These are phyloP conservation scores for Papilio xuthus DNA, from an alignment of 1,140 invertebrate genomes.

Conservation along the genomic window DNA sequence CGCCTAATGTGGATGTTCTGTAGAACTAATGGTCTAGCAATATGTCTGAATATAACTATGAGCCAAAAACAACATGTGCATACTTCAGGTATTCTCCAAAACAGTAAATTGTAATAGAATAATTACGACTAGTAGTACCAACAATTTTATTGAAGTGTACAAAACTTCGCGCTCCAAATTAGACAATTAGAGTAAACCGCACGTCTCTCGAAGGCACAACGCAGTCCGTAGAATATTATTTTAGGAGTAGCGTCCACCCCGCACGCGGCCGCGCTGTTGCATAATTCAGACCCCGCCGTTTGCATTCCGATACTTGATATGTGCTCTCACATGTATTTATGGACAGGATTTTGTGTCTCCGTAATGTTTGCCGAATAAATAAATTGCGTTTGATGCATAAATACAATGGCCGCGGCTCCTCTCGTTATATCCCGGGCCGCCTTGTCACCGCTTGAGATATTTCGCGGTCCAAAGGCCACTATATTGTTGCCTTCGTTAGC, in stretches of 20 bases:
- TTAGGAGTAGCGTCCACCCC: constrained; percentile 72
- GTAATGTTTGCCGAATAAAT: constrained; percentile 80
- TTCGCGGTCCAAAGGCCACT: constrained; percentile 66
- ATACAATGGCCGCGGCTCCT: constrained; percentile 77
- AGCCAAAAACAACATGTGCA: not conserved
- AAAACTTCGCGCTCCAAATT: not conserved
- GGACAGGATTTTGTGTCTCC: constrained; percentile 80
- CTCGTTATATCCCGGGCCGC: constrained; percentile 76
- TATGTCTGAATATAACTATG: not conserved
- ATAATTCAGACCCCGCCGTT: constrained; percentile 79
- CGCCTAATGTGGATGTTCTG: constrained; percentile 20
- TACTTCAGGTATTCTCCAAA: not conserved
- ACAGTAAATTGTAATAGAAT: not conserved
- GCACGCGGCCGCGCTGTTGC: constrained; percentile 69
- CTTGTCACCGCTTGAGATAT: constrained; percentile 75
- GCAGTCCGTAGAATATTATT: constrained; percentile 61
- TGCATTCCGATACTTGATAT: constrained; percentile 80
- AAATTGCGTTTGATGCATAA: constrained; percentile 77
- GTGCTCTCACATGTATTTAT: constrained; percentile 81
- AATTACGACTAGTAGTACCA: no score
- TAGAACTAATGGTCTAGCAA: constrained; percentile 9
- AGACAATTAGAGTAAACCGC: constrained; percentile 49
- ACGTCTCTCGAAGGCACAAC: constrained; percentile 49
- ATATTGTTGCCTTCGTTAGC: constrained; percentile 77
- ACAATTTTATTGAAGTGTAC: not conserved